Evolutionary conservation across 2,113 vertebrate species (phyloP).

Genomic region (Nannobrachium achirus): DNA sequence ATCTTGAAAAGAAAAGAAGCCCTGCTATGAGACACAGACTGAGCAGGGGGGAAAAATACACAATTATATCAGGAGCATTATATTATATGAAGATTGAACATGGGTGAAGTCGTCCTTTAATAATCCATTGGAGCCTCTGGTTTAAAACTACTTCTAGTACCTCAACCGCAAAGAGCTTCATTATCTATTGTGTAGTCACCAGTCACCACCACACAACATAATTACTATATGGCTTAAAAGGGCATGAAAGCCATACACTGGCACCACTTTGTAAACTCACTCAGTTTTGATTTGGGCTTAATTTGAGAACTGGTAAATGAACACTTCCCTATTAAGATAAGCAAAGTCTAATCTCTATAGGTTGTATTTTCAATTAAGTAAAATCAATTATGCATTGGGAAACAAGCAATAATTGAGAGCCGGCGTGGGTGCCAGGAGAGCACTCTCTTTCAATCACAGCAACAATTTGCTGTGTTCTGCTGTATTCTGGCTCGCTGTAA

Average conservation of each 20-base stretch:
- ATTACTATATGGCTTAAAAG: no score
- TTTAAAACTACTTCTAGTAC: no score
- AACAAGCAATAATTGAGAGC: slow-evolving; percentile 20
- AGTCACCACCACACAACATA: no score
- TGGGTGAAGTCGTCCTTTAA: no score
- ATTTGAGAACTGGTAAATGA: not conserved
- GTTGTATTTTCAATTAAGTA: slow-evolving; percentile 22
- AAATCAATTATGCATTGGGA: slow-evolving; percentile 3
- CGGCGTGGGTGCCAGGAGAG: slow-evolving; percentile 11
- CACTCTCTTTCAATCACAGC: slow-evolving; percentile 20
- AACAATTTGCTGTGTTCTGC: slow-evolving; percentile 10
- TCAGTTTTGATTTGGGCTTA: not conserved
- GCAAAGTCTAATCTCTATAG: not conserved
- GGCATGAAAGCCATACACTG: not conserved
- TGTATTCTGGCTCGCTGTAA: slow-evolving; percentile 9
- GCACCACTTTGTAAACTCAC: not conserved
- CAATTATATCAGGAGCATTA: no score
- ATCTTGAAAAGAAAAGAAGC: no score
- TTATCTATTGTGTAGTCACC: no score
- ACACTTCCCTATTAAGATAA: slow-evolving; percentile 15
- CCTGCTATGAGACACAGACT: no score
- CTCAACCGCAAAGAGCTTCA: no score
- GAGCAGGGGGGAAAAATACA: not conserved
- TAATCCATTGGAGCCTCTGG: no score
- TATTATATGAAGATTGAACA: no score